Conservation (phyloP, 2,113 vertebrate genomes). For the Zootoca vivipara region DNA sequence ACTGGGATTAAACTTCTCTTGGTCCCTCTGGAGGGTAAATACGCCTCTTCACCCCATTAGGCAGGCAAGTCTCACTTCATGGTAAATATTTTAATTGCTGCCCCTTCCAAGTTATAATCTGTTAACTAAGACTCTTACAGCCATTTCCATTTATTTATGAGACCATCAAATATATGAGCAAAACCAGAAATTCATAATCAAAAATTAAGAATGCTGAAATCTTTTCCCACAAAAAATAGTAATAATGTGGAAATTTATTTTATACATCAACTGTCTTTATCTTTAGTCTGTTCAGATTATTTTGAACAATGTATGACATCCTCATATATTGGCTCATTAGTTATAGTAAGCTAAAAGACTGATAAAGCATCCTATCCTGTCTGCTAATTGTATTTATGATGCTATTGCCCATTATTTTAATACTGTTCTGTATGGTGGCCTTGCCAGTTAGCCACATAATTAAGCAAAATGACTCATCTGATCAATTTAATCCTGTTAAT, state of each 20-base stretch:
- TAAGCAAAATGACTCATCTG: slow-evolving; percentile 76
- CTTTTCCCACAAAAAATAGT: neutral
- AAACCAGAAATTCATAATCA: neutral
- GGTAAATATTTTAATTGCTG: neutral
- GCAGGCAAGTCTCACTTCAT: neutral
- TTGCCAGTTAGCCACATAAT: slow-evolving; percentile 70
- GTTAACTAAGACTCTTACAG: neutral
- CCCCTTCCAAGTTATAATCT: neutral
- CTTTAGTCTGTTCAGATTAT: neutral
- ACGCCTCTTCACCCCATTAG: neutral
- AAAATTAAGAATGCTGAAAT: neutral
- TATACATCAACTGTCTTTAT: neutral
- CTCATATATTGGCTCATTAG: neutral
- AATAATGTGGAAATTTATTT: rapidly evolving
- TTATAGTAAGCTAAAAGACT: slow-evolving; percentile 10
- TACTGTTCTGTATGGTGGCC: slow-evolving; percentile 42
- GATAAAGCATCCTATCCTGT: neutral
- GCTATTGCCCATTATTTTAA: slow-evolving; percentile 47
- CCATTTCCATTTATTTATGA: no score
- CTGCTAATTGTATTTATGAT: slow-evolving; percentile 46
- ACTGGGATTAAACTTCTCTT: no score
- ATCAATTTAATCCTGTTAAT: slow-evolving; percentile 84
- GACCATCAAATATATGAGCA: neutral
- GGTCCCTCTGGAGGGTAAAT: no score
- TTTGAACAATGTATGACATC: neutral